phyloP scores from a whole-genome alignment of 2,113 vertebrate species.

The Thermophis baileyi region DNA sequence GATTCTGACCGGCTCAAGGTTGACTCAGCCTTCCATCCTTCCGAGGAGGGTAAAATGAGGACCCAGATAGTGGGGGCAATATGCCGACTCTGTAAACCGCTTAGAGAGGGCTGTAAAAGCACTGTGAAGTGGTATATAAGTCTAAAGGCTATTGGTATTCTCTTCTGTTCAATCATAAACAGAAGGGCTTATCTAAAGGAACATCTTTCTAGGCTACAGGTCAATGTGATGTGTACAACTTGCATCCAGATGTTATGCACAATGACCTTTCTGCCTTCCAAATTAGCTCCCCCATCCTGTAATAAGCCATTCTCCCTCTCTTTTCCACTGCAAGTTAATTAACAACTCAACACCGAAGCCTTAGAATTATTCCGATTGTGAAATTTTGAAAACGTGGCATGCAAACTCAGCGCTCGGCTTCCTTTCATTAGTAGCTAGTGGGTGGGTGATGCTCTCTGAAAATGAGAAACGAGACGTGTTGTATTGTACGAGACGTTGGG shows the following conservation, averaged over 20 bases:
- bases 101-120: no score
- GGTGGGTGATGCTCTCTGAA: not conserved
- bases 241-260: not conserved
- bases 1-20: no score
- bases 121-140: no score
- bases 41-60: no score
- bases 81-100: no score
- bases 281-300: not conserved
- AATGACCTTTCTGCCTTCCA: not conserved
- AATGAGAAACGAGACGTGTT: not conserved
- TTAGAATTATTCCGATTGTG: not conserved
- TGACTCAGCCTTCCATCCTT: no score
- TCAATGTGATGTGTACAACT: not conserved
- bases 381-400: not conserved
- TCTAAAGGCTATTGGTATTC: not conserved
- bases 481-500: not conserved
- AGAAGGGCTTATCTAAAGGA: not conserved
- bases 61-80: no score
- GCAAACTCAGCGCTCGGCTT: not conserved
- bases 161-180: not conserved
- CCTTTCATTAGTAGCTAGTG: not conserved
- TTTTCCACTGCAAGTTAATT: not conserved
- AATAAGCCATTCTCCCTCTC: not conserved
- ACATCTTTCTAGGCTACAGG: not conserved
- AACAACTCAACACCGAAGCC: not conserved